A percentile compares a stretch with the other conserved stretches of the same genome.
Evolutionary conservation across 2,797 vertebrate species (phyloP).

Genomic region (Alca torda): DNA sequence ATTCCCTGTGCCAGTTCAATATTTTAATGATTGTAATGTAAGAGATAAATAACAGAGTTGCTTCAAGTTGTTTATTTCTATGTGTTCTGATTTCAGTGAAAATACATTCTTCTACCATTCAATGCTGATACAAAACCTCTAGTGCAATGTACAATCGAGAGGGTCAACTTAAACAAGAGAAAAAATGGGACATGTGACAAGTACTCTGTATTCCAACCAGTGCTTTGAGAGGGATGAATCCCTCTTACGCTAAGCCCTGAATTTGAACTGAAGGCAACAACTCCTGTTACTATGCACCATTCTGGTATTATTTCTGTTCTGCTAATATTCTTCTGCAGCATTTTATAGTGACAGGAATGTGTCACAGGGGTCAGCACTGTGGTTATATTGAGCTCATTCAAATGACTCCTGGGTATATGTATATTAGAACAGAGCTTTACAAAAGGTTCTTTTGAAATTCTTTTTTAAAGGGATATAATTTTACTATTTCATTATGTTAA

Average conservation of each 20-base stretch:
- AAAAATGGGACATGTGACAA: conserved; percentile 19
- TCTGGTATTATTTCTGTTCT: conserved; percentile 4
- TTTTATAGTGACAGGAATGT: neutral
- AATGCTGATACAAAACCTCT: conserved; percentile 30
- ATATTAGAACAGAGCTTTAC: neutral
- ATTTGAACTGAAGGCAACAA: conserved; percentile 43
- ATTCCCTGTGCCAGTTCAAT: conserved; percentile 52
- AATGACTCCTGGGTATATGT: conserved; percentile 3
- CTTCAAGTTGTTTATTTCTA: conserved; percentile 55
- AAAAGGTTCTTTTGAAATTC: conserved; percentile 6
- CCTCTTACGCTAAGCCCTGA: conserved; percentile 20
- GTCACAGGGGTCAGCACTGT: conserved; percentile 1
- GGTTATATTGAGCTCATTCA: conserved; percentile 10
- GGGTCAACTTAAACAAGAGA: neutral
- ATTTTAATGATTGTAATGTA: conserved; percentile 66
- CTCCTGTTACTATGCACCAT: neutral
- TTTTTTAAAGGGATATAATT: neutral
- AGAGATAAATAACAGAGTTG: conserved; percentile 64
- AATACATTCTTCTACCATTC: conserved; percentile 7
- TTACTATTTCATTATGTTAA: neutral
- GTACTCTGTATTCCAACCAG: conserved; percentile 36
- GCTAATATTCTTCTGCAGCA: conserved; percentile 1
- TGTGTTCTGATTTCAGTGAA: conserved; percentile 48
- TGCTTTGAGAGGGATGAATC: conserved; percentile 32
- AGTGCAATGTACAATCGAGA: neutral